A percentile compares a stretch with the other conserved stretches of the same genome.
Evolutionary conservation across 2,888 invertebrate species (phyloP).

Genomic region (Apamea crenata): DNA sequence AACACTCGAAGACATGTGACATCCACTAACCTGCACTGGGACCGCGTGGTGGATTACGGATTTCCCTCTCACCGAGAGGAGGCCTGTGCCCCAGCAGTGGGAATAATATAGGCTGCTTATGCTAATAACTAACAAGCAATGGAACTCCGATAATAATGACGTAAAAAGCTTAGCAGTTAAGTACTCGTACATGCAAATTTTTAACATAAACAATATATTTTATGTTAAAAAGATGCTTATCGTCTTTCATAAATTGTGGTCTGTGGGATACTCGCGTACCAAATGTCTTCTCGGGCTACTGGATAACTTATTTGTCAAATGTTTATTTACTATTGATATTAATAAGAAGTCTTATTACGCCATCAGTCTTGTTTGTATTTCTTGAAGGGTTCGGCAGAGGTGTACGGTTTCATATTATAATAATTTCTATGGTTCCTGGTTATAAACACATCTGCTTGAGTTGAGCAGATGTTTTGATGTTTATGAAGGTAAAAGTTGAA

Average conservation of each 20-base stretch:
- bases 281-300: conserved; percentile 15
- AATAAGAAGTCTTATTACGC: background rate
- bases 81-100: too few species aligned
- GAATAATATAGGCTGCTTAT: too few species aligned
- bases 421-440: conserved; percentile 15
- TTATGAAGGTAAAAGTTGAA: background rate
- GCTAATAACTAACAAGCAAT: background rate
- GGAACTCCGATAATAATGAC: conserved; percentile 13
- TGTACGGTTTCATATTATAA: conserved; percentile 6
- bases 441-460: background rate
- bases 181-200: conserved; percentile 13
- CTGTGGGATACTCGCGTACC: conserved; percentile 17
- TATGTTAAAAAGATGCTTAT: conserved; percentile 8
- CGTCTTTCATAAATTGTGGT: conserved; percentile 17
- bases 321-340: conserved; percentile 18
- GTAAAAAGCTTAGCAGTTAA: conserved; percentile 3
- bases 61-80: too few species aligned
- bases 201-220: background rate
- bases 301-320: conserved; percentile 23
- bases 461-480: background rate
- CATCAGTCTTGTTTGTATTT: background rate
- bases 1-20: too few species aligned
- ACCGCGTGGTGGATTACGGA: too few species aligned
- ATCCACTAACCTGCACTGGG: too few species aligned
- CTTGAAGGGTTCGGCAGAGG: background rate